Evolutionary conservation across 1,140 invertebrate species (phyloP).

Genomic region (Reticulitermes speratus): DNA sequence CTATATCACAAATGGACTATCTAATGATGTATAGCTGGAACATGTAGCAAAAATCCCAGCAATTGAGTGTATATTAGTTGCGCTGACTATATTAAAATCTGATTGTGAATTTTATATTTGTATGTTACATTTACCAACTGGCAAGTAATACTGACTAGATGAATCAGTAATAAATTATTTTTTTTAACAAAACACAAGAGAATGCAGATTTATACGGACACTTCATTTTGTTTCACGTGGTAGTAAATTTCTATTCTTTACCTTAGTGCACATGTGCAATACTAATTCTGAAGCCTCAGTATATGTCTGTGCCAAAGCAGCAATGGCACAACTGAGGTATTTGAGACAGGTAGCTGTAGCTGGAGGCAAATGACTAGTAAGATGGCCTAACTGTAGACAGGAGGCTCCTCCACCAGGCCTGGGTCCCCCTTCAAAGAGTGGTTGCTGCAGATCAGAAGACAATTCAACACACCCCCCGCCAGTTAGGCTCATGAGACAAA

Average conservation of each 20-base stretch:
- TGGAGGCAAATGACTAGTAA: constrained; percentile 39
- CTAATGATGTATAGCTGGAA: no score
- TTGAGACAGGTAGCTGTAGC: constrained; percentile 49
- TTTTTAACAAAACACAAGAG: no score
- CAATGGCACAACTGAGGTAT: constrained; percentile 57
- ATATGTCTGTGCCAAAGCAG: constrained; percentile 58
- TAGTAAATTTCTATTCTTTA: constrained; percentile 38
- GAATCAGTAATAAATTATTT: no score
- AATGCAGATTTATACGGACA: no score
- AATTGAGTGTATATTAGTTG: no score
- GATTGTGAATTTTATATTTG: no score
- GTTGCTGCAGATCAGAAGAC: not conserved
- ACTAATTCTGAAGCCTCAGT: constrained; percentile 55
- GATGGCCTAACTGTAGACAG: not conserved
- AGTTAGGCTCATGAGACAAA: constrained; percentile 63
- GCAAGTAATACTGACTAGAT: no score
- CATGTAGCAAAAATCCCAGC: no score
- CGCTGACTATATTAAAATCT: no score
- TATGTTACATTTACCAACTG: no score
- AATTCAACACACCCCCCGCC: constrained; percentile 56
- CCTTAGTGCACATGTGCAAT: constrained; percentile 61
- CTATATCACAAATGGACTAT: no score
- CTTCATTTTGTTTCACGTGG: not conserved
- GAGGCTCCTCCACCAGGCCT: constrained; percentile 5
- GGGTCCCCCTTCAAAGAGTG: constrained; percentile 17